phyloP scores from a whole-genome alignment of 2,888 invertebrate species.

The Acheta domesticus region DNA sequence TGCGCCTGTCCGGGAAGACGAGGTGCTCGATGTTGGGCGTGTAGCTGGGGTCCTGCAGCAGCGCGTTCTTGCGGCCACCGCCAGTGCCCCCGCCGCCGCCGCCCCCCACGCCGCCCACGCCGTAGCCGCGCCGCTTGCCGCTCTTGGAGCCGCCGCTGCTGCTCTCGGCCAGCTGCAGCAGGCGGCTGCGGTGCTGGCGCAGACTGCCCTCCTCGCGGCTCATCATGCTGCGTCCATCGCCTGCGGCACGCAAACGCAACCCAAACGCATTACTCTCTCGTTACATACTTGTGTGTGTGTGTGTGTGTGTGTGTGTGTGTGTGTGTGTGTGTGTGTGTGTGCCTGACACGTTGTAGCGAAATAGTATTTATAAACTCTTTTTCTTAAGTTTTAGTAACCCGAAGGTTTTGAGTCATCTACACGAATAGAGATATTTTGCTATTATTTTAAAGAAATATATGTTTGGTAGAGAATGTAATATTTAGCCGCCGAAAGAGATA shows the following conservation, averaged over 20 bases:
- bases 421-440: no score
- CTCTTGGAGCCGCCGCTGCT: slow-evolving; percentile 43
- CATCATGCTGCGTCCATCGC: slow-evolving; percentile 40
- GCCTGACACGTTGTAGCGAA: background rate
- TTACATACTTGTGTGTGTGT: background rate
- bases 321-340: slow-evolving; percentile 20
- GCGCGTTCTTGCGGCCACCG: slow-evolving; percentile 43
- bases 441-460: no score
- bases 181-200: slow-evolving; percentile 50
- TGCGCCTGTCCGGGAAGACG: slow-evolving; percentile 54
- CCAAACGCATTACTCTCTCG: no score
- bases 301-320: slow-evolving; percentile 19
- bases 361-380: no score
- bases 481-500: no score
- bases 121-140: slow-evolving; percentile 48
- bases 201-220: slow-evolving; percentile 53
- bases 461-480: no score
- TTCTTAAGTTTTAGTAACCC: no score
- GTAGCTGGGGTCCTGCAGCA: slow-evolving; percentile 49
- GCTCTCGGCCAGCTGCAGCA: slow-evolving; percentile 52
- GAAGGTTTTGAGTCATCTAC: no score
- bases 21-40: slow-evolving; percentile 58
- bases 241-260: background rate
- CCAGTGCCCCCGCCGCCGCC: slow-evolving; percentile 46
- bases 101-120: slow-evolving; percentile 44